A percentile compares a stretch with the other conserved stretches of the same genome.
Conservation (phyloP, 2,113 vertebrate species). For the Passer domesticus region DNA sequence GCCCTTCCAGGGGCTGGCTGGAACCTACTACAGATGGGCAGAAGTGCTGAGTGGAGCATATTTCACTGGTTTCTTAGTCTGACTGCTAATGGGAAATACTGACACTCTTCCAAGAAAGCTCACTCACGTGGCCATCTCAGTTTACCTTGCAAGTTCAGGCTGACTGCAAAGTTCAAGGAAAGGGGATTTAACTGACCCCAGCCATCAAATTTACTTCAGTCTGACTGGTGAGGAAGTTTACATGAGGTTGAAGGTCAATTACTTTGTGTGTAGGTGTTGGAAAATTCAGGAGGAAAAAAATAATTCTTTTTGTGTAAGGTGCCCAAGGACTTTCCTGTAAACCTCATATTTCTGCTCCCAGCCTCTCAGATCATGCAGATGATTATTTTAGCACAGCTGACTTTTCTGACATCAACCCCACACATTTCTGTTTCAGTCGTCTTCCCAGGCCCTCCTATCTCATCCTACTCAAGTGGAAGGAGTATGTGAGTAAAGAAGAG, state of each 20-base stretch:
- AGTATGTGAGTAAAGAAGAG: background rate
- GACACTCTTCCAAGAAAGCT: background rate
- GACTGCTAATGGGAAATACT: background rate
- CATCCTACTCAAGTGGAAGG: background rate
- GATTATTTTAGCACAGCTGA: background rate
- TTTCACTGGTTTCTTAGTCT: background rate
- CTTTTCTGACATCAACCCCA: background rate
- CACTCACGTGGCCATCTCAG: accelerated
- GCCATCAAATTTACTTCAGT: background rate
- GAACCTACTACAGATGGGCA: background rate
- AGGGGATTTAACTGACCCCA: background rate
- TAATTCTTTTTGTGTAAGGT: background rate
- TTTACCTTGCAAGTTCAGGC: background rate
- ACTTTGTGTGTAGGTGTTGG: background rate
- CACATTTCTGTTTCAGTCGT: background rate
- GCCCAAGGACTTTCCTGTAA: background rate
- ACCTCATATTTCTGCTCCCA: background rate
- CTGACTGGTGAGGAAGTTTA: background rate
- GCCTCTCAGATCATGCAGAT: background rate
- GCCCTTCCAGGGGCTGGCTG: background rate
- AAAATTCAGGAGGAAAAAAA: background rate
- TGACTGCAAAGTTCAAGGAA: background rate
- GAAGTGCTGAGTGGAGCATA: background rate
- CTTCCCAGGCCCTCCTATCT: background rate
- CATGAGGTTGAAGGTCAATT: background rate